Evolutionary conservation across 2,888 invertebrate species (phyloP).

Genomic region (Acleris holmiana): DNA sequence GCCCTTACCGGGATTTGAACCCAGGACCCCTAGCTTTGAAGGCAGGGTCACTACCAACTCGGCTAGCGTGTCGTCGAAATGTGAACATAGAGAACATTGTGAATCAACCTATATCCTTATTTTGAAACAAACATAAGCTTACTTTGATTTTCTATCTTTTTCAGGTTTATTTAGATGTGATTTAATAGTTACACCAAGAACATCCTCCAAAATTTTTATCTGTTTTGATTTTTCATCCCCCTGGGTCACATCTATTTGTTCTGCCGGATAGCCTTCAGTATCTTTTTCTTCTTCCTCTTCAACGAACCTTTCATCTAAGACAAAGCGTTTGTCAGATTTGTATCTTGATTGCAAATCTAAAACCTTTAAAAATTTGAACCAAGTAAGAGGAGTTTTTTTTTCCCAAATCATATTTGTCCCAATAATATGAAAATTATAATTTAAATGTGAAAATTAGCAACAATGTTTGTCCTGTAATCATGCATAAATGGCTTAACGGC

Average conservation of each 20-base stretch:
- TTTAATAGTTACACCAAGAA: constrained; percentile 79
- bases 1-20: too few species aligned
- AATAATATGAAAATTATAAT: too few species aligned
- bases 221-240: constrained; percentile 81
- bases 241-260: constrained; percentile 67
- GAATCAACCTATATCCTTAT: neutral
- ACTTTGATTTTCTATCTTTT: constrained; percentile 55
- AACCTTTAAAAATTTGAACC: constrained; percentile 68
- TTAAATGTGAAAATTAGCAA: too few species aligned
- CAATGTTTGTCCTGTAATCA: too few species aligned
- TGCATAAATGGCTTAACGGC: too few species aligned
- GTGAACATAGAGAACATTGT: too few species aligned
- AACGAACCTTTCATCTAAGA: constrained; percentile 89
- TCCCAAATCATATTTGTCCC: too few species aligned
- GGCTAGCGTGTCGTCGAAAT: too few species aligned
- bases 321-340: constrained; percentile 91
- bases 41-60: too few species aligned
- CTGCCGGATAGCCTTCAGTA: constrained; percentile 59
- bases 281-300: constrained; percentile 73
- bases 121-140: neutral
- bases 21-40: too few species aligned
- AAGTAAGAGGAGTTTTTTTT: neutral
- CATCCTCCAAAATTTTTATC: constrained; percentile 81
- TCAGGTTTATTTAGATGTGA: constrained; percentile 46
- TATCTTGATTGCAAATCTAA: constrained; percentile 89